Evolutionary conservation across 2,797 vertebrate genomes (phyloP).

Genomic region (Leptodactylus fallax): DNA sequence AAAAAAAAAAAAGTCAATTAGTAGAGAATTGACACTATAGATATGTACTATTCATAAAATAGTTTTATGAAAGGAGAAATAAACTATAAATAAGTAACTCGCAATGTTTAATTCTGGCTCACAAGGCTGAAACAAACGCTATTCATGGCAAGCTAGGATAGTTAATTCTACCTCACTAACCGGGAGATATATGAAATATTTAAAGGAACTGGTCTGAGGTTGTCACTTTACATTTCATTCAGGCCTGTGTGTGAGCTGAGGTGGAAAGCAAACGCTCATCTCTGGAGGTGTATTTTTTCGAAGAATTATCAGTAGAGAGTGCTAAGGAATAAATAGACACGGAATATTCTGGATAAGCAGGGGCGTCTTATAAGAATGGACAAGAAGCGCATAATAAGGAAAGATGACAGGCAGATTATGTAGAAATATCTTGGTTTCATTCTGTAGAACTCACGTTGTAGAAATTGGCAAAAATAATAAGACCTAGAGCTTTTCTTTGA

Average conservation of each 20-base stretch:
- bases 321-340: neutral
- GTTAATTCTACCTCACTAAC: constrained; percentile 55
- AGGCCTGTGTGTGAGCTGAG: constrained; percentile 35
- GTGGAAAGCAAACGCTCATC: constrained; percentile 40
- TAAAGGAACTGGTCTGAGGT: constrained; percentile 46
- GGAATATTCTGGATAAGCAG: neutral
- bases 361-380: neutral
- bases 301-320: neutral
- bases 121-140: constrained; percentile 25
- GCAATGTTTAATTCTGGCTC: neutral
- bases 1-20: neutral
- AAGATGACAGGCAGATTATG: neutral
- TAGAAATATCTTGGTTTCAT: neutral
- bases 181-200: constrained; percentile 58
- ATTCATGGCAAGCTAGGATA: neutral
- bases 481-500: no score
- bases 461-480: no score
- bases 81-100: constrained; percentile 27
- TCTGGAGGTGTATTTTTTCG: constrained; percentile 13
- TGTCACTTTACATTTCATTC: constrained; percentile 58
- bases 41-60: neutral
- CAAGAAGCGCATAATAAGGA: neutral
- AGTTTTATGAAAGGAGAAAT: neutral
- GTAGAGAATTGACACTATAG: neutral
- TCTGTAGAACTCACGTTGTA: no score